Base-by-base conservation (phyloP, 2,888 invertebrate genomes). In the Peribatodes rhomboidaria region DNA sequence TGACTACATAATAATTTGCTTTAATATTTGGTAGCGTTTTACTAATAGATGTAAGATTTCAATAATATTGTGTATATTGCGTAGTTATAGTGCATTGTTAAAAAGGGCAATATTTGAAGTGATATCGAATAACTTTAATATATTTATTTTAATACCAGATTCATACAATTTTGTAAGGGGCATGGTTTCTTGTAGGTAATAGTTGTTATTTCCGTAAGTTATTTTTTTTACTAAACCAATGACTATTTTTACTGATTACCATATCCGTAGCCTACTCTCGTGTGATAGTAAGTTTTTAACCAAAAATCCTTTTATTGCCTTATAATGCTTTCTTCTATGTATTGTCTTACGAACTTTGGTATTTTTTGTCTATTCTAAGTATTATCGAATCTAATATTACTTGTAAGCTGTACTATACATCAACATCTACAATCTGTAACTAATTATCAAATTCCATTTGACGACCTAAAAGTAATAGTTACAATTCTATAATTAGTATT, bases 1-100 rank as follows among this genome's bases (percentile, higher is more conserved):
- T 60, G 44, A 47, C 31, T 49, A 49, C 14, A 39, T 13, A 50
- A 49, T 56, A 56, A 61, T 84, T 89, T 86, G 88, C 87, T 89
- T 89, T 87, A 86, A 69, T 84, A 83, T 81, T 82, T 78, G 71
- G 81, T 87, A 85, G 83, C 80, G 73, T 80, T 76, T 81, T 77
- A 74, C 72, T 71, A 61, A 54, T 75, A 74, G 72, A 63, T 52
- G 50, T 78, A 76, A 78, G 74, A 70, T 79, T 79, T 76, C 68
- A 76, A 73, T 74, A 82, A 64, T 63, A 69, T 53, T 62, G 46
- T 67, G 69, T 79, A 82, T 78, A 82, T 81, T 80, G 65, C 66
- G 74, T 79, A 78, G 74, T 69, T 72, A 74, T 71, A 65, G 69
- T 61, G 67, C 53, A 39, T 65, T 65, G 65, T 65, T 61, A 61